Evolutionary conservation across 2,113 vertebrate species (phyloP).

Genomic region (Montifringilla adamsi): DNA sequence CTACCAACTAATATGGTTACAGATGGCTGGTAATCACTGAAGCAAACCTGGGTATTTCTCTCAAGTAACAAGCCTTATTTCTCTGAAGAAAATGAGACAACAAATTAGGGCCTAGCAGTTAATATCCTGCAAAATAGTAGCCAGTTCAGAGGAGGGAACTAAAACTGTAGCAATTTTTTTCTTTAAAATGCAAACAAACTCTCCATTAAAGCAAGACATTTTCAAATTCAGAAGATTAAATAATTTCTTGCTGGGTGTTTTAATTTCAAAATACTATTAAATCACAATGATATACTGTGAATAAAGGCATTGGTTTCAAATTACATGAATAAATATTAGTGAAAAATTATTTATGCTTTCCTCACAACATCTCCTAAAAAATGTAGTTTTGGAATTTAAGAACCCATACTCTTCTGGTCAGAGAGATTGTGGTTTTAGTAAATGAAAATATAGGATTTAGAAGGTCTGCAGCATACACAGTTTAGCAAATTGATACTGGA

Average conservation of each 20-base stretch:
- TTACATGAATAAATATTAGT: not conserved
- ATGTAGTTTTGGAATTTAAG: not conserved
- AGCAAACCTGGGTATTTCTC: not conserved
- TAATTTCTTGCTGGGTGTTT: not conserved
- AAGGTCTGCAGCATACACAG: not conserved
- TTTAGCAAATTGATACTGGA: not conserved
- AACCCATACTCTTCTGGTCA: fast-evolving
- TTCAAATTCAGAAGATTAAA: not conserved
- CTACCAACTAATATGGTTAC: fast-evolving
- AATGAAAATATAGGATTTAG: not conserved
- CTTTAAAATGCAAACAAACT: not conserved
- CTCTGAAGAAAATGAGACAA: not conserved
- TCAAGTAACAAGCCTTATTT: not conserved
- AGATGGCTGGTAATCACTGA: not conserved
- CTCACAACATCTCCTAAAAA: not conserved
- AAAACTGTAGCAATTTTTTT: not conserved
- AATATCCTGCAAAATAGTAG: not conserved
- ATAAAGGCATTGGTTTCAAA: not conserved
- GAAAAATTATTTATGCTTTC: not conserved
- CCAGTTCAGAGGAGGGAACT: not conserved
- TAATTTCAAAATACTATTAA: not conserved
- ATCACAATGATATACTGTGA: not conserved
- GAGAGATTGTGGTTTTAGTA: not conserved
- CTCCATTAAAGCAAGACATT: not conserved
- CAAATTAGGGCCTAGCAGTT: not conserved